Conservation (phyloP, 2,797 vertebrate species). For the Botia kubotai region DNA sequence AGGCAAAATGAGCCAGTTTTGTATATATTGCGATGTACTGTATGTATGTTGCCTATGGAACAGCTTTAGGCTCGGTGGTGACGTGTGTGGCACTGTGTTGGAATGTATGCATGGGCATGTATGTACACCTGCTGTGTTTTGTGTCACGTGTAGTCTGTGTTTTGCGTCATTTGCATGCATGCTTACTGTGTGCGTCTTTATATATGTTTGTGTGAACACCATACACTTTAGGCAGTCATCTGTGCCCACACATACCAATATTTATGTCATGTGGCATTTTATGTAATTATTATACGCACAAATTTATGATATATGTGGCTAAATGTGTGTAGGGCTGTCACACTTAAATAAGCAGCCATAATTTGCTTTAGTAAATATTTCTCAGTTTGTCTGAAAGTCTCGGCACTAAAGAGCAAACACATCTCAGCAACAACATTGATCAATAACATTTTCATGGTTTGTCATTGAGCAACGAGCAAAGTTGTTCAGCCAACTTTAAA, state of each 20-base stretch:
- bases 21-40: background rate
- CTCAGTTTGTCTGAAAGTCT: too few species aligned
- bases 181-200: background rate
- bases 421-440: background rate
- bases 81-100: background rate
- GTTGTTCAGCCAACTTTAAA: too few species aligned
- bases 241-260: background rate
- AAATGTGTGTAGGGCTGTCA: background rate
- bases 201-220: background rate
- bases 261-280: background rate
- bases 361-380: background rate
- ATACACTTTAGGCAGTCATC: background rate
- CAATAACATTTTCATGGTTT: too few species aligned
- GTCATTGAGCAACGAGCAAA: background rate
- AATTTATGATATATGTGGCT: background rate
- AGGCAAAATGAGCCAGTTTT: conserved; percentile 26
- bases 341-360: too few species aligned
- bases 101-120: conserved; percentile 1
- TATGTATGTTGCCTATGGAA: background rate
- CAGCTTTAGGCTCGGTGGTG: background rate
- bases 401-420: background rate
- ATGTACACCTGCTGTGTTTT: background rate
- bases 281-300: background rate
- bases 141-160: background rate
- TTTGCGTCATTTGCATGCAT: background rate